Evolutionary conservation across 2,113 vertebrate genomes (phyloP), one percentile per base, ranked within the genome.

Genomic region (Planiliza haematocheilus): DNA sequence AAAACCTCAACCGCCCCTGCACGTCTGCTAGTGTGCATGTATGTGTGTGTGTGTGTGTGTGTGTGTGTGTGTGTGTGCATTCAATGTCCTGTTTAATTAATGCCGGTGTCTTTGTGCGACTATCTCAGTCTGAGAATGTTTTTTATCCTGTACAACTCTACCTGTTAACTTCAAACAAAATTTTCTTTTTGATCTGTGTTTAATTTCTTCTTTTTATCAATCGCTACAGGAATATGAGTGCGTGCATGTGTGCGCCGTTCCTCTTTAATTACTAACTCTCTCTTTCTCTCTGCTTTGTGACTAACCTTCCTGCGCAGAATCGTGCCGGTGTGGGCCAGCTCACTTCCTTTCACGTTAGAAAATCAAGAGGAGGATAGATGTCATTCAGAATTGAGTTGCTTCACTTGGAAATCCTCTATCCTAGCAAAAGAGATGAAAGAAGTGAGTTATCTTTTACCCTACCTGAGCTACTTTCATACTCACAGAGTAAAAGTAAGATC

Each of bases 1-100:
- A 57, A 91, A 92, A 87, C 90, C 90, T 86, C 89, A 90, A 51
- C 80, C 70, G 56, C 79, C 84, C 75, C 52, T 79, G 70, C 56
- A 67, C 74, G 85, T 85, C 83, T 91, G 71, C 73, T 70, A 34
- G 60, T 57, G 46, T 58, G 50, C 53, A 49, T 67, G 71, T 76
- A 57, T 8, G 55, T 70, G 56, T 49, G 7, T 75, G 70, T 71
- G 61, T 69, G 46, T 55, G 74, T 46, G n/a, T n/a, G n/a, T 67
- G 71, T 76, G 57, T 8, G 55, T 70, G 56, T 49, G 7, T 75
- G 73, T 55, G 42, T 13, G 53, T 60, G 42, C 20, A 8, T 14
- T 56, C 12, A 37, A 39, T 77, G 51, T 51, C 30, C 75, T 53
- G 37, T 85, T 87, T 84, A 86, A 87, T 89, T 77, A 79, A 70